Evolutionary conservation across 2,888 invertebrate genomes (phyloP).

Genomic region (Notodonta dromedarius): DNA sequence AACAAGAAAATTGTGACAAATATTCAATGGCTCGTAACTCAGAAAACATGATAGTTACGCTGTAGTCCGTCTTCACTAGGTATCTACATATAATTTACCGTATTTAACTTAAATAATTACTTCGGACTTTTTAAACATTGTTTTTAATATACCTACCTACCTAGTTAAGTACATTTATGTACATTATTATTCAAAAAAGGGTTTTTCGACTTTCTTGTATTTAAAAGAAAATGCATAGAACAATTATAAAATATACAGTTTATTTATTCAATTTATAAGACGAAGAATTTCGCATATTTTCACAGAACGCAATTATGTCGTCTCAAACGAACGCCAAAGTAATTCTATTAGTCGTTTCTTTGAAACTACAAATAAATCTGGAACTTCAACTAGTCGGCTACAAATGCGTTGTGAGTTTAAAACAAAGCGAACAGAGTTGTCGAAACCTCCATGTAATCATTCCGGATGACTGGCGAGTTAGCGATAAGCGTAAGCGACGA

Average conservation of each 20-base stretch:
- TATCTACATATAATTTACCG: too few species aligned
- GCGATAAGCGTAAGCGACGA: constrained; percentile 13
- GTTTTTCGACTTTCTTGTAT: too few species aligned
- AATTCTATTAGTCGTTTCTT: constrained; percentile 15
- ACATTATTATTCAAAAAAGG: too few species aligned
- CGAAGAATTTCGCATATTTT: background rate
- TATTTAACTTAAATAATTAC: too few species aligned
- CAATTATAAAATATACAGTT: background rate
- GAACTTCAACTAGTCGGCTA: constrained; percentile 9
- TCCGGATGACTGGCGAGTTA: constrained; percentile 14
- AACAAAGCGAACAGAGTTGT: constrained; percentile 33
- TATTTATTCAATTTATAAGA: background rate
- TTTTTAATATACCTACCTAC: too few species aligned
- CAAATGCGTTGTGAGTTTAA: constrained; percentile 30
- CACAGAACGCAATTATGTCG: constrained; percentile 3
- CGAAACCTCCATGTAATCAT: constrained; percentile 31
- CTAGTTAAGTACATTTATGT: too few species aligned
- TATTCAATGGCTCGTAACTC: too few species aligned
- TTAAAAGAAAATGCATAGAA: too few species aligned
- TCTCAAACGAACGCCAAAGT: constrained; percentile 8
- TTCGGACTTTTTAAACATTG: too few species aligned
- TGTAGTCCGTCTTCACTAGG: too few species aligned
- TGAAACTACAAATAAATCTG: constrained; percentile 16
- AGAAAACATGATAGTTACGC: too few species aligned
- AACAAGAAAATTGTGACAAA: too few species aligned